Percentiles rank a stretch among this genome's conserved stretches.
Evolutionary conservation across 2,888 invertebrate species (phyloP).

Genomic region (Plebejus melissa): DNA sequence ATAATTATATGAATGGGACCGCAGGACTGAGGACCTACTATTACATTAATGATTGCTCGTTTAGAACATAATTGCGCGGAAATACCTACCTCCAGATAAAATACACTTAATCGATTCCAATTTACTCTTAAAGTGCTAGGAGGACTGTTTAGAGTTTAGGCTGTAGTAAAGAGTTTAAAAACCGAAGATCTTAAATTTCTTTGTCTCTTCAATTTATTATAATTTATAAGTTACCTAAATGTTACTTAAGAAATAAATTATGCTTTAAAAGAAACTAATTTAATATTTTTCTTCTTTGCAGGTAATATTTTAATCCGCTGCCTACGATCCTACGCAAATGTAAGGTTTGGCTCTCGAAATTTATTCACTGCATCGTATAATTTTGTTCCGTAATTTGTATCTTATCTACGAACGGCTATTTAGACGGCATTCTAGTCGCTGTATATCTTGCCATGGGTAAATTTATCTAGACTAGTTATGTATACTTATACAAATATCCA

Average conservation of each 20-base stretch:
- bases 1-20: slow-evolving; percentile 6
- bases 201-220: neutral
- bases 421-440: slow-evolving; percentile 30
- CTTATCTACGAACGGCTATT: slow-evolving; percentile 36
- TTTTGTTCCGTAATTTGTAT: slow-evolving; percentile 36
- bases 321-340: neutral
- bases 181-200: neutral
- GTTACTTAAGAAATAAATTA: neutral
- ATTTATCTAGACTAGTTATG: neutral
- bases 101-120: slow-evolving; percentile 18
- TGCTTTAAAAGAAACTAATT: neutral
- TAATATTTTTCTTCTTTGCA: slow-evolving; percentile 7
- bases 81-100: neutral
- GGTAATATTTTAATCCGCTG: slow-evolving; percentile 21
- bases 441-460: neutral
- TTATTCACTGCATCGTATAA: slow-evolving; percentile 46
- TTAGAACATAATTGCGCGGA: slow-evolving; percentile 28
- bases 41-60: slow-evolving; percentile 27
- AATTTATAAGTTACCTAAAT: neutral
- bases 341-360: slow-evolving; percentile 41
- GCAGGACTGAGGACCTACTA: slow-evolving; percentile 7
- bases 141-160: neutral
- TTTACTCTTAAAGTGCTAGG: slow-evolving; percentile 2
- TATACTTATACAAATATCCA: too few relatives aligned
- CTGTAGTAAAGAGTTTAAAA: neutral